These are phyloP conservation scores for Ataeniobius toweri DNA, from an alignment of 2,797 vertebrate genomes.

Conservation along the genomic window DNA sequence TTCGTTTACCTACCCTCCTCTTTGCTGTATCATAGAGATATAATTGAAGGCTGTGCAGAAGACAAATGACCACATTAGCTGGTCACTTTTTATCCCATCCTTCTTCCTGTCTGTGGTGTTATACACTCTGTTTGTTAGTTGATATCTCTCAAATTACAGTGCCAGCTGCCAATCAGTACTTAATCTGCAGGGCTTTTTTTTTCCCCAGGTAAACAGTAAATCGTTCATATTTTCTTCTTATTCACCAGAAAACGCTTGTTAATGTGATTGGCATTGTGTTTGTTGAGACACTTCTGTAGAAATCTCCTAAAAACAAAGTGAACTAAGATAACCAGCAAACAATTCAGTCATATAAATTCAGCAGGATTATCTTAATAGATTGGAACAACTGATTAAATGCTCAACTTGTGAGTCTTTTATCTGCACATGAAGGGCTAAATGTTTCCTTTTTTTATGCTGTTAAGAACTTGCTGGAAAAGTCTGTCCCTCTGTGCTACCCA, in stretches of 20 bases:
- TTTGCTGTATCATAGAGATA: conserved; percentile 66
- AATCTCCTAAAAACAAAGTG: conserved; percentile 32
- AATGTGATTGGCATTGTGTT: background rate
- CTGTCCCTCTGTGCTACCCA: conserved; percentile 61
- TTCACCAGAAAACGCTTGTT: background rate
- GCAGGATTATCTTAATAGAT: conserved; percentile 45
- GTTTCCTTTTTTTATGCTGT: conserved; percentile 43
- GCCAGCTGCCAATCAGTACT: conserved; percentile 54
- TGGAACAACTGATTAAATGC: conserved; percentile 61
- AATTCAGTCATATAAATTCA: conserved; percentile 54
- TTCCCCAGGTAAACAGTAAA: conserved; percentile 4
- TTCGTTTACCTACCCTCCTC: conserved; percentile 26
- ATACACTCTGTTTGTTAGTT: conserved; percentile 48
- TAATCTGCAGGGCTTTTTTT: conserved; percentile 40
- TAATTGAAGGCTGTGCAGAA: conserved; percentile 75
- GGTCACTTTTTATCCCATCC: conserved; percentile 62
- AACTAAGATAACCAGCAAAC: conserved; percentile 45
- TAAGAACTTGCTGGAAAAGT: conserved; percentile 57
- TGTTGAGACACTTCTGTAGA: background rate
- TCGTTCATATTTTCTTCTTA: conserved; percentile 12
- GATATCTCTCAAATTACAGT: conserved; percentile 69
- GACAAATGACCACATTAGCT: conserved; percentile 78
- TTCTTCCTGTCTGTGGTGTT: conserved; percentile 59
- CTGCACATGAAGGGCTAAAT: conserved; percentile 52
- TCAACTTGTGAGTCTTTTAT: conserved; percentile 65